Percentiles rank a stretch among this genome's conserved stretches.
Conservation (phyloP, 2,888 invertebrate species). For the Augiades crinisus region DNA sequence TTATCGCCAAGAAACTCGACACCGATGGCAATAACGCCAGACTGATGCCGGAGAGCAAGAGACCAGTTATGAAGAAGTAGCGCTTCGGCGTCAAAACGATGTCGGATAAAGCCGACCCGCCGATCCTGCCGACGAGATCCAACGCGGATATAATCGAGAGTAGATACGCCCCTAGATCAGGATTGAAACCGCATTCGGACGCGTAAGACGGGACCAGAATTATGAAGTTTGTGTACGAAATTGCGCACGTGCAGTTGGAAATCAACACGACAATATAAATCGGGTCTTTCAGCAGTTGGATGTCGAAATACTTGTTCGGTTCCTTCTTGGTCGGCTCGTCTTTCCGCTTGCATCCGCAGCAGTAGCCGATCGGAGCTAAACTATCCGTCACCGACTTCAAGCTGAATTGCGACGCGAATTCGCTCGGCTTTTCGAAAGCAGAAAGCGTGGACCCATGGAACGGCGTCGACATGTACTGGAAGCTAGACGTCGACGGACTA, state of each 20-base stretch:
- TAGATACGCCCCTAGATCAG: constrained; percentile 86
- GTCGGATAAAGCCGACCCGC: constrained; percentile 92
- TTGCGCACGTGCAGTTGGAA: constrained; percentile 92
- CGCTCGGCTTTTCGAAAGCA: constrained; percentile 87
- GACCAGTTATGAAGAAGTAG: constrained; percentile 91
- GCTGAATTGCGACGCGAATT: constrained; percentile 89
- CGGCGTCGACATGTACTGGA: constrained; percentile 89
- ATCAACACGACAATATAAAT: constrained; percentile 91
- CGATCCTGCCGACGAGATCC: constrained; percentile 91
- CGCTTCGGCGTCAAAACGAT: constrained; percentile 88
- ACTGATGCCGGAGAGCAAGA: constrained; percentile 89
- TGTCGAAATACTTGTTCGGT: constrained; percentile 86
- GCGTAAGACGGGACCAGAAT: constrained; percentile 91
- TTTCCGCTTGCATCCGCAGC: constrained; percentile 59
- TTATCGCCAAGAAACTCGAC: constrained; percentile 83
- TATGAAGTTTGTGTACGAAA: constrained; percentile 93
- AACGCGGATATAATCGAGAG: constrained; percentile 90
- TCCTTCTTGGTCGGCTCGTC: constrained; percentile 60
- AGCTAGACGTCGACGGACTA: constrained; percentile 90
- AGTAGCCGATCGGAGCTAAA: constrained; percentile 67
- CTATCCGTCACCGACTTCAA: constrained; percentile 84
- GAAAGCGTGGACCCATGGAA: constrained; percentile 92
- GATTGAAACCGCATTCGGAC: constrained; percentile 85
- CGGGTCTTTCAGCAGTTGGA: constrained; percentile 87
- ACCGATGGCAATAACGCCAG: constrained; percentile 86